These are phyloP conservation scores for Keiferia lycopersicella DNA, from an alignment of 2,888 invertebrate genomes.

Conservation along the genomic window DNA sequence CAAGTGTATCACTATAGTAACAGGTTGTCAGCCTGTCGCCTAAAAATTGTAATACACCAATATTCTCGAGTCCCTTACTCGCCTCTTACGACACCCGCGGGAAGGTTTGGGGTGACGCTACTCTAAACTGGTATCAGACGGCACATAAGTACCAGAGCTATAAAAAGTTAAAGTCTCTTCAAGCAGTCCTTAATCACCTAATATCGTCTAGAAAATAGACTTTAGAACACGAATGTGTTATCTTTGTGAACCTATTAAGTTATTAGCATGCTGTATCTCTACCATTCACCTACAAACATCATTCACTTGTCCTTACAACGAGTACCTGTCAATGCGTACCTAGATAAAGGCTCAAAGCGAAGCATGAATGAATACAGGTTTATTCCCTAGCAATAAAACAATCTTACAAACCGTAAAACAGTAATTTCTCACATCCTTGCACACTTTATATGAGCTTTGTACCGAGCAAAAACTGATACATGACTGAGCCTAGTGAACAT, in stretches of 20 bases:
- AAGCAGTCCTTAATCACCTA: background rate
- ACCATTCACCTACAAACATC: background rate
- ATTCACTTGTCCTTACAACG: background rate
- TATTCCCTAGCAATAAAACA: background rate
- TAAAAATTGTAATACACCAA: too few species aligned
- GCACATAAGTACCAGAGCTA: too few species aligned
- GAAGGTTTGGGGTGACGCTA: too few species aligned
- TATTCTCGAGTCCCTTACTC: too few species aligned
- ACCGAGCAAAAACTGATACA: conserved; percentile 2
- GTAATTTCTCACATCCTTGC: conserved; percentile 21
- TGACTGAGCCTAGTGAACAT: background rate
- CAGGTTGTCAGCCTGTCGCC: too few species aligned
- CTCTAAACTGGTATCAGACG: too few species aligned
- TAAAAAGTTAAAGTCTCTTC: too few species aligned
- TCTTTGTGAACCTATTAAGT: too few species aligned
- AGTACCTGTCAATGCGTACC: background rate
- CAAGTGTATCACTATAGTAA: too few species aligned
- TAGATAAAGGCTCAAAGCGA: background rate
- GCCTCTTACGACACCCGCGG: too few species aligned
- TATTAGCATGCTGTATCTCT: background rate
- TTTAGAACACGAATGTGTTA: background rate
- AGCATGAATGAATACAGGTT: conserved; percentile 2
- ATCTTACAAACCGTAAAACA: conserved; percentile 4
- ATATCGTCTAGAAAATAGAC: too few species aligned
- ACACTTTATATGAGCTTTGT: too few species aligned